Base-by-base conservation (phyloP, 2,888 invertebrate genomes). In the Andrena minutula region DNA sequence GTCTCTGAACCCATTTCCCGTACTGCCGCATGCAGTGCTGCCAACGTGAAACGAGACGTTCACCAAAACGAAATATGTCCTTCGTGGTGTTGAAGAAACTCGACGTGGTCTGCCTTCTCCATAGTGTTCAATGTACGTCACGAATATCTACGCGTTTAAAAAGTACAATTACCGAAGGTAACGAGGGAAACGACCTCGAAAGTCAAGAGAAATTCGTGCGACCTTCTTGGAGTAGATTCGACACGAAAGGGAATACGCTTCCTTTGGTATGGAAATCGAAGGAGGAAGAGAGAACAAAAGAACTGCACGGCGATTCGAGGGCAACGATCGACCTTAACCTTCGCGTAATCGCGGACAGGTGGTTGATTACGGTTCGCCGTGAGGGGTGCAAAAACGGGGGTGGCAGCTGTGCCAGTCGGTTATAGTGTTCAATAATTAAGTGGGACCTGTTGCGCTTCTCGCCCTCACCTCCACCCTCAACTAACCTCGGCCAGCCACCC, bases 351-450 rank as follows among this genome's bases (percentile, higher is more conserved):
- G 79, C 83, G 84, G 87, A 84, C 89, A 89, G 87, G 87, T 89
- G 89, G 89, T 90, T 89, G 90, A 92, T 91, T 89, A 88, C 89
- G 87, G 77, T 70, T 83, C 75, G 73, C 76, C 75, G 82, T 64
- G 84, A 82, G 80, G 87, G 82, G 83, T 80, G 87, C 81, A 88
- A 87, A 89, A 88, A 85, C 84, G 84, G 82, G 75, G 79, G 82
- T 83, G 86, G 83, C 86, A 79, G 82, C 84, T 79, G 84, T 83
- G 82, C 79, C 83, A 82, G 85, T 76, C 81, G 84, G 89, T 89
- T 91, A 88, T 89, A 90, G 90, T 92, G 90, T 92, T 93, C 93
- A 93, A 93, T 93, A 93, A 93, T 93, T 93, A 93, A 93, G 93
- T 93, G 91, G 91, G 89, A 93, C 93, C 93, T 93, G 93, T 93